phyloP scores from a whole-genome alignment of 2,113 vertebrate species.

The Saimiri boliviensis region DNA sequence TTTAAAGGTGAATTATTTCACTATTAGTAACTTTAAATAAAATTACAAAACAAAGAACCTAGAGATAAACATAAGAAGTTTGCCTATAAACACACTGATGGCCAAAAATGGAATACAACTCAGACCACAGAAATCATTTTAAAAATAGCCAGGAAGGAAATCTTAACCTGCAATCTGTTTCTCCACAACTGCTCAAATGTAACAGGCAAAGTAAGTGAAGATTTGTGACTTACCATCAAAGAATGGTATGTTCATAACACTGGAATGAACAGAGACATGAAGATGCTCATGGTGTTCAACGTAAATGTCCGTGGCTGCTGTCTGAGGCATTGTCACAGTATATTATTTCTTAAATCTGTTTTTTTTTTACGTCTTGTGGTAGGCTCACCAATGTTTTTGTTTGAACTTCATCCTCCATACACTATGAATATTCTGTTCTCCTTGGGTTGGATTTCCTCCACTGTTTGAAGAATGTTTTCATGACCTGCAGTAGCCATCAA shows the following conservation, averaged over 20 bases:
- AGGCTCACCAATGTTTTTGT: not conserved
- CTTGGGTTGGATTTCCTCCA: not conserved
- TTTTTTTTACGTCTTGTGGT: not conserved
- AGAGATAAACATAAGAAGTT: not conserved
- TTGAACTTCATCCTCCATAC: not conserved
- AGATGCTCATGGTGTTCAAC: not conserved
- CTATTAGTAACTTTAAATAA: not conserved
- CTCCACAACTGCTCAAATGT: not conserved
- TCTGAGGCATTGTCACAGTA: not conserved
- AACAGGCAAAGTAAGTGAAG: not conserved
- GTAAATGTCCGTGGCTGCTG: not conserved
- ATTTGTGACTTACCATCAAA: not conserved
- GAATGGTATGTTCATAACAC: not conserved
- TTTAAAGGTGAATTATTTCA: constrained; percentile 38
- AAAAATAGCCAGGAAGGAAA: constrained; percentile 30
- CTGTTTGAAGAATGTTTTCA: constrained; percentile 11
- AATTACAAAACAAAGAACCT: constrained; percentile 26
- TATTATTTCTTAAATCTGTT: not conserved
- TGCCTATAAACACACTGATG: constrained; percentile 2
- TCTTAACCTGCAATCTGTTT: constrained; percentile 15
- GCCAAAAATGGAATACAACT: constrained; percentile 31
- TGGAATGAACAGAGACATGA: not conserved
- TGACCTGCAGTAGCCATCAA: not conserved
- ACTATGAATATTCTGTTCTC: not conserved
- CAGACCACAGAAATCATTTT: constrained; percentile 31